These are phyloP conservation scores for Theocolax elegans DNA, from an alignment of 1,140 invertebrate genomes.

Conservation along the genomic window DNA sequence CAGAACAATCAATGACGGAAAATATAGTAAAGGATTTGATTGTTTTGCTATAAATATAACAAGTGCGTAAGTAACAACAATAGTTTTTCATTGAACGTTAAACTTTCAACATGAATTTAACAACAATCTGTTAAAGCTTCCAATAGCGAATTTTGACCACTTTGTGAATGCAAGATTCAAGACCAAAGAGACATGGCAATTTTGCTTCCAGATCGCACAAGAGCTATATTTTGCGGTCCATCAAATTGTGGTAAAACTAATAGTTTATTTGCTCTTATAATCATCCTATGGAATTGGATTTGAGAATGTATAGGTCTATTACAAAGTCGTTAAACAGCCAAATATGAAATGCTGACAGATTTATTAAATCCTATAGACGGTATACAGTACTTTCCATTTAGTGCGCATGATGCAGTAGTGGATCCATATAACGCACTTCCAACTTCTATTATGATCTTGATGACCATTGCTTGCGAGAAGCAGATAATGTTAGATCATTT, in stretches of 20 bases:
- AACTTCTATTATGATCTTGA: not conserved
- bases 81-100: no score
- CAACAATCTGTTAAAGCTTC: no score
- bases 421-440: not conserved
- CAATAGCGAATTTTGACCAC: no score
- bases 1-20: no score
- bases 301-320: slow-evolving; percentile 22
- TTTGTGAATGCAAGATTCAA: no score
- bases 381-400: not conserved
- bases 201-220: slow-evolving; percentile 42
- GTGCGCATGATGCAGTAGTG: not conserved
- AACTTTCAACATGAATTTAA: no score
- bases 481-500: slow-evolving; percentile 2
- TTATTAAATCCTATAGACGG: slow-evolving; percentile 9
- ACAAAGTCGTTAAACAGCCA: slow-evolving; percentile 34
- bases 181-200: slow-evolving; percentile 29
- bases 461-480: slow-evolving; percentile 2
- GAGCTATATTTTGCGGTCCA: slow-evolving; percentile 44
- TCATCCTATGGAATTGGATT: not conserved
- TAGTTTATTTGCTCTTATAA: slow-evolving; percentile 18
- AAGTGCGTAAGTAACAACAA: no score
- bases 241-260: slow-evolving; percentile 49
- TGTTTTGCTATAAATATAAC: no score
- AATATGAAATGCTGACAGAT: slow-evolving; percentile 27
- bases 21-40: no score